Base-by-base conservation (phyloP, 2,113 vertebrate genomes). In the Leiothrix lutea region DNA sequence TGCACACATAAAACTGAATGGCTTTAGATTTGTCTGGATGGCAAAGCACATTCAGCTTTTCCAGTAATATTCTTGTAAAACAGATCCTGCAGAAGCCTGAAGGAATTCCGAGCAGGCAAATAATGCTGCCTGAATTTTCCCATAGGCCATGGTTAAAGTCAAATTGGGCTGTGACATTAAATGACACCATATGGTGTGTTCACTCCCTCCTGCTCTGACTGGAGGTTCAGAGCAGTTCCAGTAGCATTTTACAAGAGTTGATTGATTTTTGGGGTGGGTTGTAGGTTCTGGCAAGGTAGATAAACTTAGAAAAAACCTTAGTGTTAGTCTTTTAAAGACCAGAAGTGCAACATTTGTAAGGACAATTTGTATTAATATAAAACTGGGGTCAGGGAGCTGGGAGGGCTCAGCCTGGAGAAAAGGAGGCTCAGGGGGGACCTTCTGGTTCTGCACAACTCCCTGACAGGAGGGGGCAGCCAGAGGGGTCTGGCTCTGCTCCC, bases 251-350 rank as follows among this genome's bases (percentile, higher is more conserved):
- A 78, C 57, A 36, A 12, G 70, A 83, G 56, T 33, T 92, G 85
- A 53, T 77, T 88, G 73, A 91, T 93, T 96, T 74, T 74, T 58
- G 69, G 61, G 21, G n/a, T 31, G 31, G 77, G n/a, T 92, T 85
- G 42, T 48, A 60, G 66, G 53, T 92, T 83, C 83, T 86, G 50
- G 33, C 71, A 73, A 70, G 21, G 25, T 77, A 47, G 50, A 28
- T 51, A 47, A 58, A 60, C 80, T 79, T 75, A 62, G 56, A 67
- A 62, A 95, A 17, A 25, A 47, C 8, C 8, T 6, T 6, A 28
- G 5, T 21, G 42, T 66, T 90, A 51, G 67, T 86, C 51, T 86
- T 60, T 64, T 64, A 62, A 89, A 91, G 71, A 75, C 23, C 75
- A 66, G 33, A 47, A 83, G 24, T 26, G 33, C 44, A 48, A 26